Evolutionary conservation across 2,797 vertebrate genomes (phyloP), one percentile per base, ranked within the genome.

Genomic region (Peromyscus aztecus): DNA sequence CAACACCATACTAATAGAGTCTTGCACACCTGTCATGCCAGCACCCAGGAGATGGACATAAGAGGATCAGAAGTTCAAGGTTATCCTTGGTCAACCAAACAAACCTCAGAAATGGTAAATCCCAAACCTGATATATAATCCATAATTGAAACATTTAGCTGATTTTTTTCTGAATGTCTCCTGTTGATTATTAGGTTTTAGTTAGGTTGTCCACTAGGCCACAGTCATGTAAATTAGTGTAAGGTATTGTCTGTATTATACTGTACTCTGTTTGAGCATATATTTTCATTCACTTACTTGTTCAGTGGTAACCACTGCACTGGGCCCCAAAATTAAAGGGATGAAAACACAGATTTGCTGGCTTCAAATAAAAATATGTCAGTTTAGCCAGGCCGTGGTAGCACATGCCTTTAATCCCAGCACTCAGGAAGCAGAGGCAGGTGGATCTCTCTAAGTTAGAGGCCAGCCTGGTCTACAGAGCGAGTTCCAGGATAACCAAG

Each of bases 321-420:
- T 90, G 89, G 27, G 81, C 43, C 94, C 46, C 59, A 49, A 94
- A 78, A 65, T 94, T 88, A 85, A n/a, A 95, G 10, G 7, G 27
- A 57, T 37, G n/a, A 97, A 94, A 96, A 87, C 65, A 88, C 90
- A 94, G 65, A 4, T 6, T 85, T 92, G 14, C 24, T 80, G 49
- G 34, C n/a, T 63, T 75, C 81, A 86, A 67, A 34, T 95, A 77
- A 57, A 87, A 95, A 16, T 71, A 46, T 89, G 40, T 73, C 69
- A 65, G 37, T 90, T 78, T 92, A 16, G 2, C 67, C 19, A 17
- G 34, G 17, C 21, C 12, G 21, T 73, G 71, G 37, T 40, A 21
- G 71, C 71, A 73, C 71, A 73, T 0, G 21, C n/a, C 21, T 73
- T 73, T 40, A 37, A 40, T 40, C 10, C 37, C 4, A 40, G 71